Evolutionary conservation across 2,113 vertebrate genomes (phyloP).

Genomic region (Triplophysa tibetana): DNA sequence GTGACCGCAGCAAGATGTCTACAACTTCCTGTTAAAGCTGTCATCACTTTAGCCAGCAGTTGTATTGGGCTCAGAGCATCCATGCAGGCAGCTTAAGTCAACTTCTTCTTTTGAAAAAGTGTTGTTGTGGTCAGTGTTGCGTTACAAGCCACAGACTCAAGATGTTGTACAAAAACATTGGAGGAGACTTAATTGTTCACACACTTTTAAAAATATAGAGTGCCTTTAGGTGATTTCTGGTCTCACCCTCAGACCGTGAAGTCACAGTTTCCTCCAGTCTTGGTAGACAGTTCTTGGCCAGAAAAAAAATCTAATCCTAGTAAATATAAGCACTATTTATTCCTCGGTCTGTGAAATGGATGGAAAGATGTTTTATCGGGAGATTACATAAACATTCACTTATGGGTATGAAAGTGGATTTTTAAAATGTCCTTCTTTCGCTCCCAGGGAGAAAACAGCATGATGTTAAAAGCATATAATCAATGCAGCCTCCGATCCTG

Average conservation of each 20-base stretch:
- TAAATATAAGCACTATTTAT: neutral
- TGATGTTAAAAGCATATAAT: conserved; percentile 43
- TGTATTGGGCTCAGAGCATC: conserved; percentile 38
- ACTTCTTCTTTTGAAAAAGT: neutral
- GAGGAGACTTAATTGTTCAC: neutral
- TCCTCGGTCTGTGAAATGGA: conserved; percentile 4
- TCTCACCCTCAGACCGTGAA: too few relatives aligned
- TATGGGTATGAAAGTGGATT: conserved; percentile 26
- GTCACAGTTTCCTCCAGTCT: neutral
- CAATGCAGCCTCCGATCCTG: conserved; percentile 20
- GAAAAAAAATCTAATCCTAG: neutral
- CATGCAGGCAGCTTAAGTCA: neutral
- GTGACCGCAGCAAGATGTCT: conserved; percentile 51
- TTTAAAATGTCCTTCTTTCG: conserved; percentile 12
- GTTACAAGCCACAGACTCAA: neutral
- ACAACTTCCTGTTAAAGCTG: conserved; percentile 55
- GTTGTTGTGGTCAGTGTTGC: conserved; percentile 8
- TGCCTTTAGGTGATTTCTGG: neutral
- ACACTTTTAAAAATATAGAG: neutral
- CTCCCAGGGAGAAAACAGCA: conserved; percentile 20
- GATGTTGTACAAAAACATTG: neutral
- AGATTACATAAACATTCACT: conserved; percentile 22
- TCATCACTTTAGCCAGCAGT: conserved; percentile 54
- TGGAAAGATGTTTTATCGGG: conserved; percentile 22
- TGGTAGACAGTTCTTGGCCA: neutral